Evolutionary conservation across 2,797 vertebrate species (phyloP).

Genomic region (Anableps anableps): DNA sequence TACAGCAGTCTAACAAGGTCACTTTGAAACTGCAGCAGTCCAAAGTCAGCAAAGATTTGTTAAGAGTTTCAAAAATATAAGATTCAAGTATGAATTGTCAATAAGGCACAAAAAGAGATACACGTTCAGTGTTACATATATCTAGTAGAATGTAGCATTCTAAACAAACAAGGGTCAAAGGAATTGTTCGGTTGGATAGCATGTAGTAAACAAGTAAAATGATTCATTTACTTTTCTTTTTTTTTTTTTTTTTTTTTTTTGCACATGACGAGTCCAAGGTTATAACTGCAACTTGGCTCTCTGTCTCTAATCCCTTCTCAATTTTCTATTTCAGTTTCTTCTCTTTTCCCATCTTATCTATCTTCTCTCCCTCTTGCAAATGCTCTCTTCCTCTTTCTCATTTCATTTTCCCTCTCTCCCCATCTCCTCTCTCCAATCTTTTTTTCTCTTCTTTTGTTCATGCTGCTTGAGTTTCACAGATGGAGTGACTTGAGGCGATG

Average conservation of each 20-base stretch:
- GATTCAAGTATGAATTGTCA: slow-evolving; percentile 54
- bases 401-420: slow-evolving; percentile 26
- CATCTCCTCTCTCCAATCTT: slow-evolving; percentile 31
- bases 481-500: slow-evolving; percentile 79
- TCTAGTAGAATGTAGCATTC: neutral
- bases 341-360: slow-evolving; percentile 14
- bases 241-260: slow-evolving; percentile 12
- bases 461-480: slow-evolving; percentile 77
- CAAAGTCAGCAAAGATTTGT: slow-evolving; percentile 54
- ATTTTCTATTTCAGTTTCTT: slow-evolving; percentile 27
- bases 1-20: slow-evolving; percentile 64
- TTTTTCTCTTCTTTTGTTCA: slow-evolving; percentile 69
- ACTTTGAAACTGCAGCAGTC: slow-evolving; percentile 62
- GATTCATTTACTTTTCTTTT: slow-evolving; percentile 32
- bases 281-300: slow-evolving; percentile 35
- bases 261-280: slow-evolving; percentile 44
- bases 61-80: slow-evolving; percentile 48
- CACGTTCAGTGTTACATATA: slow-evolving; percentile 8
- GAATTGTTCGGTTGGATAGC: slow-evolving; percentile 26
- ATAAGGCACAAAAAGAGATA: slow-evolving; percentile 39
- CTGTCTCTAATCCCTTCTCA: slow-evolving; percentile 47
- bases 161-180: slow-evolving; percentile 32
- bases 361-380: slow-evolving; percentile 12
- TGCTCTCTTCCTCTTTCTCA: slow-evolving; percentile 25
- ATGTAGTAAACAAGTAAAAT: slow-evolving; percentile 48